Conservation (phyloP, 2,888 invertebrate genomes). For the Luffia ferchaultella region DNA sequence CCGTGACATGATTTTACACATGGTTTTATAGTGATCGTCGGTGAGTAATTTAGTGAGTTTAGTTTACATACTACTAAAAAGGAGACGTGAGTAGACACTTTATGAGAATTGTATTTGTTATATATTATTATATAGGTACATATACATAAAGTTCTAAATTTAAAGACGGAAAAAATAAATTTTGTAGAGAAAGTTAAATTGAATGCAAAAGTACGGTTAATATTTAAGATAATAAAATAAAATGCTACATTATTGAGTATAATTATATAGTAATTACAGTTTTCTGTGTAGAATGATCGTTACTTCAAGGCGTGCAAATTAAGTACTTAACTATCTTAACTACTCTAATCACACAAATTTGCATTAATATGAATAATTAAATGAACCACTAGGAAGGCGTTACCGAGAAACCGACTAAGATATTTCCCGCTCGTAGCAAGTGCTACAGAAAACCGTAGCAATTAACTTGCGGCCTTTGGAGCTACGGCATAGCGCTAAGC, state of each 20-base stretch:
- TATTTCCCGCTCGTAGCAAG: background rate
- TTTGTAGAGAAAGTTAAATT: slow-evolving; percentile 1
- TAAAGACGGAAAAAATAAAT: too few relatives aligned
- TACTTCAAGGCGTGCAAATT: background rate
- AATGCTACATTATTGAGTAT: too few relatives aligned
- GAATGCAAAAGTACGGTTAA: too few relatives aligned
- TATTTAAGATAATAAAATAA: too few relatives aligned
- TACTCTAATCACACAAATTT: background rate
- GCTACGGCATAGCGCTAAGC: slow-evolving; percentile 30
- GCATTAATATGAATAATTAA: background rate
- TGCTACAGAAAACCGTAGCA: slow-evolving; percentile 20
- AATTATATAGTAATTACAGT: too few relatives aligned
- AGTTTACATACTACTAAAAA: too few relatives aligned
- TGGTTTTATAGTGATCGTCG: slow-evolving; percentile 61
- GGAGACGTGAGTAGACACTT: background rate
- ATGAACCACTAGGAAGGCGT: background rate
- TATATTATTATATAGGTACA: slow-evolving; percentile 1
- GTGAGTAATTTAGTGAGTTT: slow-evolving; percentile 43
- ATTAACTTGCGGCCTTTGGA: slow-evolving; percentile 54
- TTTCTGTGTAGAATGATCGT: background rate
- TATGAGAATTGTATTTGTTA: too few relatives aligned
- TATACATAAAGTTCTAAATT: too few relatives aligned
- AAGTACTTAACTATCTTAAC: background rate
- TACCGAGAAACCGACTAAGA: background rate
- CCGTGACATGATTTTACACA: slow-evolving; percentile 27